A percentile compares a stretch with the other conserved stretches of the same genome.
Evolutionary conservation across 2,113 vertebrate genomes (phyloP).

Genomic region (Scophthalmus maximus): DNA sequence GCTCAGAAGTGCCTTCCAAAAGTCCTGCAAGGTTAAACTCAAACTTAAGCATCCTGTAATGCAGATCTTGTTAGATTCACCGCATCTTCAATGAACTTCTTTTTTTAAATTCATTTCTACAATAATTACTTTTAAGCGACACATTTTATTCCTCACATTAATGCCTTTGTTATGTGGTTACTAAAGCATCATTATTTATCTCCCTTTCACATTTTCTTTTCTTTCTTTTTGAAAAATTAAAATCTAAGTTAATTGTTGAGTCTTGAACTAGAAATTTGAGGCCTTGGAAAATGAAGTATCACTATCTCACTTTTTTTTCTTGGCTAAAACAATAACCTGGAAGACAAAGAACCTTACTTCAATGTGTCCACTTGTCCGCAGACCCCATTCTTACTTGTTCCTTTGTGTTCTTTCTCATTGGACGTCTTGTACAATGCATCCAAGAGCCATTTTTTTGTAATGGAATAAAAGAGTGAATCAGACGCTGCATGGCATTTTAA

Average conservation of each 20-base stretch:
- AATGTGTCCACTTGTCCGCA: constrained; percentile 65
- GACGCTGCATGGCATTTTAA: constrained; percentile 75
- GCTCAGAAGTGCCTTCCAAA: constrained; percentile 87
- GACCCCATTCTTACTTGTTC: constrained; percentile 74
- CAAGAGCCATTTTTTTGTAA: constrained; percentile 71
- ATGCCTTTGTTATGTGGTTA: neutral
- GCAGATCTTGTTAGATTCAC: constrained; percentile 48
- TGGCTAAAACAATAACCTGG: constrained; percentile 60
- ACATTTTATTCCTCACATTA: neutral
- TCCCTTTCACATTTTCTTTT: neutral
- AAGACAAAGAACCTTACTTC: constrained; percentile 60
- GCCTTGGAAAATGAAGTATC: too few relatives aligned
- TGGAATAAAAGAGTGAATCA: constrained; percentile 71
- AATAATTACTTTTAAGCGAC: neutral
- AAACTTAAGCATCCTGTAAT: constrained; percentile 83
- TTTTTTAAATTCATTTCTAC: constrained; percentile 3
- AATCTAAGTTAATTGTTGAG: neutral
- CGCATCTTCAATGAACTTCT: constrained; percentile 39
- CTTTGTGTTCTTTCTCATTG: constrained; percentile 73
- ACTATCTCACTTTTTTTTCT: constrained; percentile 32
- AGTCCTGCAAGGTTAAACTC: constrained; percentile 89
- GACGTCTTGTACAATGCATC: constrained; percentile 68
- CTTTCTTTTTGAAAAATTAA: neutral
- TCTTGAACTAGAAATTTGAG: neutral
- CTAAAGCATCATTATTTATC: neutral